Evolutionary conservation across 2,888 invertebrate species (phyloP), one percentile per base, ranked within the genome.

Genomic region (Drosophila prostipennis): DNA sequence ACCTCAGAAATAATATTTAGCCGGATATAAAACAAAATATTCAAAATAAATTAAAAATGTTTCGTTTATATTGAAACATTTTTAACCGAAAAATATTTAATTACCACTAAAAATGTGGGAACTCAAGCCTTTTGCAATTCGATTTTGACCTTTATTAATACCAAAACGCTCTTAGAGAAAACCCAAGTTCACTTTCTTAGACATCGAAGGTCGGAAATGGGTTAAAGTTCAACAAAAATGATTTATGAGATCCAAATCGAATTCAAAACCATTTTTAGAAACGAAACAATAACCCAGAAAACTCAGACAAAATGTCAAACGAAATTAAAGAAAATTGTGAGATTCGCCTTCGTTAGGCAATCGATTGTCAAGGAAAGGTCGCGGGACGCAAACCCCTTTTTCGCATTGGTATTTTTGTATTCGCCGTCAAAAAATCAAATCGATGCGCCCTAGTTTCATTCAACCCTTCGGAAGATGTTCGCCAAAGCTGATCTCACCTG

Each of bases 401-500:
- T 57, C 13, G 14, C 46, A 34, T 48, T 40, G 39, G 59, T 16
- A 58, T 64, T 65, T 61, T 73, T 73, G 76, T 78, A 78, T 59
- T 45, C 78, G 76, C 79, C 78, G 81, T 77, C 80, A 81, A 75
- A 72, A 76, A 85, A 85, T 82, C 85, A 85, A 82, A 65, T 65
- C 64, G 45, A 53, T 78, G 78, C 59, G 64, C 52, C 71, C 69
- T 58, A 40, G 46, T 64, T 51, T 32, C 73, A 53, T 23, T 53
- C 60, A 76, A 75, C 80, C 78, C 79, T 73, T 63, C 43, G 72
- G 68, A 75, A 74, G 77, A 80, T 80, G 78, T 60, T 64, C 74
- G 64, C 67, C 74, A 82, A 77, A 76, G 77, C 77, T 68, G 80
- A 80, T 59, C 86, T 85, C 83, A 83, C 82, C 82, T 83, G 86